Evolutionary conservation across 2,888 invertebrate species (phyloP).

Genomic region (Prenolepis imparis): DNA sequence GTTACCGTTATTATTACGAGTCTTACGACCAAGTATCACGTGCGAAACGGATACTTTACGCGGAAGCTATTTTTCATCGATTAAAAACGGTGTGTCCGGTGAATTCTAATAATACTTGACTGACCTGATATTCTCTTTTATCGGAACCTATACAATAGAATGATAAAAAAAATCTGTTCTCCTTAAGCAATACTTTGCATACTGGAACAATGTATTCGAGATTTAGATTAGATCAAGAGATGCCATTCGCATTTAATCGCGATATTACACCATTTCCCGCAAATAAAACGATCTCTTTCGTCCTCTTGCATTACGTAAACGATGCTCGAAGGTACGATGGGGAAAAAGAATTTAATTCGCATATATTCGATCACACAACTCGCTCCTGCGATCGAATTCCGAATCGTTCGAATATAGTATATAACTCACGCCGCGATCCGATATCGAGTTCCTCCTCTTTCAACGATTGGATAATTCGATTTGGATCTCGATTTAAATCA

Average conservation of each 20-base stretch:
- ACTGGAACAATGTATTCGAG: not conserved
- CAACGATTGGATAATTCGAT: conserved; percentile 57
- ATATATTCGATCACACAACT: not conserved
- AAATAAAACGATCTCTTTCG: not conserved
- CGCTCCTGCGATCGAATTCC: conserved; percentile 32
- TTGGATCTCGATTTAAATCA: conserved; percentile 59
- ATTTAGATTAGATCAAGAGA: not conserved
- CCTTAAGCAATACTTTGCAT: not conserved
- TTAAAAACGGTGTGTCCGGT: not conserved
- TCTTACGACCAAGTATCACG: conserved; percentile 5
- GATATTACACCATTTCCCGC: conserved; percentile 4
- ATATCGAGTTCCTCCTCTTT: conserved; percentile 28
- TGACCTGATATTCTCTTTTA: not conserved
- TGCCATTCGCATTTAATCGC: not conserved
- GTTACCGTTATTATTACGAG: conserved; percentile 49
- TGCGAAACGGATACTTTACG: conserved; percentile 17
- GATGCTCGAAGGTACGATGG: not conserved
- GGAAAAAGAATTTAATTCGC: conserved; percentile 19
- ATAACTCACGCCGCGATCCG: conserved; percentile 31
- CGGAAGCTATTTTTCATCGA: not conserved
- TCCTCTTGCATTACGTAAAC: not conserved
- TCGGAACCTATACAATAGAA: not conserved
- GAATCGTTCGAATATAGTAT: not conserved
- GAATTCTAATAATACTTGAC: not conserved
- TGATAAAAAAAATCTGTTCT: conserved; percentile 2